Evolutionary conservation across 2,113 vertebrate species (phyloP).

Genomic region (Misgurnus anguillicaudatus): DNA sequence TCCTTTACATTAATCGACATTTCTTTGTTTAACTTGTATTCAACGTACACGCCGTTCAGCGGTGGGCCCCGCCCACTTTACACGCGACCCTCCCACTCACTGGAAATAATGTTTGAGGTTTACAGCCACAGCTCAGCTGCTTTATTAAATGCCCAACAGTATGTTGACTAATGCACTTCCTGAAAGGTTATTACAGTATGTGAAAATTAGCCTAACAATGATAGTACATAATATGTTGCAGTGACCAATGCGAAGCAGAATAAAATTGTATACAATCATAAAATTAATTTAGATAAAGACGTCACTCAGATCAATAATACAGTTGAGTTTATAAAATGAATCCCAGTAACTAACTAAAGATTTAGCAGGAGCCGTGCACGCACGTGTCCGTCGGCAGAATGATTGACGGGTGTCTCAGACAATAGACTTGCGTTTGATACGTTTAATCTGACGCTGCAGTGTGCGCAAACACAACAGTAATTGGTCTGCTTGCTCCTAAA

Average conservation of each 20-base stretch:
- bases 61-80: constrained; percentile 13
- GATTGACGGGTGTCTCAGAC: constrained; percentile 7
- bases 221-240: too few species aligned
- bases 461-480: neutral
- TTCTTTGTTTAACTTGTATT: constrained; percentile 32
- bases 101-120: neutral
- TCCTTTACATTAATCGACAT: constrained; percentile 38
- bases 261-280: too few species aligned
- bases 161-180: too few species aligned
- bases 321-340: neutral
- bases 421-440: neutral
- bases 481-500: neutral
- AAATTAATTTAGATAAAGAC: too few species aligned
- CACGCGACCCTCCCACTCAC: neutral
- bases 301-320: too few species aligned
- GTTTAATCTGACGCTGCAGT: neutral
- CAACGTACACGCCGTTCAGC: neutral
- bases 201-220: too few species aligned
- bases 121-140: too few species aligned
- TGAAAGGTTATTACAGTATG: too few species aligned
- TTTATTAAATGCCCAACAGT: too few species aligned
- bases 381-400: neutral
- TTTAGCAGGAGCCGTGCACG: neutral
- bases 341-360: neutral
- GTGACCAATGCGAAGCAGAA: too few species aligned